These are phyloP conservation scores for Pipistrellus pygmaeus DNA, from an alignment of 2,797 vertebrate species.

Conservation along the genomic window DNA sequence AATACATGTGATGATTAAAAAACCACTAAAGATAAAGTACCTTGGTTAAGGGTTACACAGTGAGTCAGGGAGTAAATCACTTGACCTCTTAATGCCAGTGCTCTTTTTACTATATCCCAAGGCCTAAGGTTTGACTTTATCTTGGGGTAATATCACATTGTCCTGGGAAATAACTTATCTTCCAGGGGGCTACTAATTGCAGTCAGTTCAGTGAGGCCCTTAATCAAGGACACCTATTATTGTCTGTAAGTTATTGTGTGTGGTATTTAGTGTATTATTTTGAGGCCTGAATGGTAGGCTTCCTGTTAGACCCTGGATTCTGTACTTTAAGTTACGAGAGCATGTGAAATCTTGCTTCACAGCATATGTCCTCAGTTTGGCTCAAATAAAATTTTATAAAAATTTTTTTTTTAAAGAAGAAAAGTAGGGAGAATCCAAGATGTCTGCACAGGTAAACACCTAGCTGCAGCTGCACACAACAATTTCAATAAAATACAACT, in stretches of 20 bases:
- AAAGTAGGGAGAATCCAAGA: no score
- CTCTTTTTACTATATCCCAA: neutral
- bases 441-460: no score
- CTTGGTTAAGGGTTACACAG: neutral
- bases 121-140: neutral
- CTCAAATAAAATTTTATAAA: neutral
- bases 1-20: neutral
- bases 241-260: neutral
- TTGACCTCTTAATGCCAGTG: neutral
- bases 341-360: neutral
- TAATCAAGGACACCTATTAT: neutral
- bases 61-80: neutral
- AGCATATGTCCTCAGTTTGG: neutral
- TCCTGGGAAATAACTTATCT: neutral
- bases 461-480: no score
- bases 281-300: neutral
- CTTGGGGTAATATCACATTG: neutral
- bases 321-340: neutral
- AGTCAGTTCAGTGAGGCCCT: neutral
- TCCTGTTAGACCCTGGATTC: neutral
- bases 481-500: no score
- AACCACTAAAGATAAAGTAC: conserved; percentile 12
- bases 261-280: neutral
- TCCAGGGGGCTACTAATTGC: neutral
- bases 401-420: neutral